These are phyloP conservation scores for Spongia lamella DNA, from an alignment of 37 sponge, comb jelly and placozoan genomes.

Conservation along the genomic window DNA sequence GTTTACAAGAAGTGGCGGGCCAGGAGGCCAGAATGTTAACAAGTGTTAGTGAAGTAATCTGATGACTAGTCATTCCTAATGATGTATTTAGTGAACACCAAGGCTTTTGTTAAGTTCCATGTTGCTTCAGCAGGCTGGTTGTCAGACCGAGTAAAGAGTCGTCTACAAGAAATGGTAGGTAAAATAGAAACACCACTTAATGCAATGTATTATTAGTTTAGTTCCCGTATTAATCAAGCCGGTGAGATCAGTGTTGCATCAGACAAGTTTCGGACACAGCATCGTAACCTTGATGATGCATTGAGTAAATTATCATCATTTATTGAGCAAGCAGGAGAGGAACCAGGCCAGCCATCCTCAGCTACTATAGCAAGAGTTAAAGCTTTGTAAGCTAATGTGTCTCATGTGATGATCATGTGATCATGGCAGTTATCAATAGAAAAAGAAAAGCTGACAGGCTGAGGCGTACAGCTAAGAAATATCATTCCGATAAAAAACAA, in stretches of 20 bases:
- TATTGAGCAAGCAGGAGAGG: constrained; percentile 66
- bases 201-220: constrained; percentile 51
- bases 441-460: constrained; percentile 53
- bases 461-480: constrained; percentile 72
- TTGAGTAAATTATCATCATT: constrained; percentile 38
- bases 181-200: neutral
- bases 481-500: constrained; percentile 67
- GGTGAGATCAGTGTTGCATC: constrained; percentile 77
- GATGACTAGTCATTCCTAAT: neutral
- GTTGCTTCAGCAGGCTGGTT: constrained; percentile 84
- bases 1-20: constrained; percentile 81
- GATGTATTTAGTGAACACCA: constrained; percentile 82
- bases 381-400: constrained; percentile 48
- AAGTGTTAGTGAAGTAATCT: constrained; percentile 50
- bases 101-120: constrained; percentile 80
- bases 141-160: constrained; percentile 72
- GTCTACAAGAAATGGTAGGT: constrained; percentile 50
- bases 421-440: constrained; percentile 17
- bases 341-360: constrained; percentile 65
- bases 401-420: neutral
- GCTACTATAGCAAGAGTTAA: constrained; percentile 63
- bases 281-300: constrained; percentile 73
- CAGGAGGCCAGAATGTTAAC: constrained; percentile 97
- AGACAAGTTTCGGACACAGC: constrained; percentile 62
- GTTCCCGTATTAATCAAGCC: constrained; percentile 55